phyloP scores from a whole-genome alignment of 2,888 invertebrate genomes.

The Euspilapteryx auroguttella region DNA sequence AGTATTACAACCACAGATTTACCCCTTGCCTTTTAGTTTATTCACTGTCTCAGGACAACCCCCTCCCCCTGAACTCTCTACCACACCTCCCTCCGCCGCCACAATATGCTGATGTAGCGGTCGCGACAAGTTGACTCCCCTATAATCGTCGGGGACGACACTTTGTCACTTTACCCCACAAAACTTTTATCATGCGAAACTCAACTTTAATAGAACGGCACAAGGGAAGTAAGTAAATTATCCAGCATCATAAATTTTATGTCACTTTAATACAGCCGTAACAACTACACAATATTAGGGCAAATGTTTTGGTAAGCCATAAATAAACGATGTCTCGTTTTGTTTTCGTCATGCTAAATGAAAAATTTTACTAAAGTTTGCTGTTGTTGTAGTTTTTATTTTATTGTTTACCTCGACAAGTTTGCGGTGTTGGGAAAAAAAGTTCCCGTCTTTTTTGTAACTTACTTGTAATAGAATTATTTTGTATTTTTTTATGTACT shows the following conservation, averaged over 20 bases:
- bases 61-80: conserved; percentile 8
- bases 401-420: too few species aligned
- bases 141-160: conserved; percentile 50
- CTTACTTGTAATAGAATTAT: too few species aligned
- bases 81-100: too few species aligned
- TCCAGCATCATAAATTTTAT: conserved; percentile 57
- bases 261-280: conserved; percentile 57
- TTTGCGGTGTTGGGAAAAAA: conserved; percentile 1
- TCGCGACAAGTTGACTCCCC: conserved; percentile 41
- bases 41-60: conserved; percentile 16
- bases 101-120: conserved; percentile 52
- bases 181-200: conserved; percentile 11
- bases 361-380: conserved; percentile 28
- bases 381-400: background rate
- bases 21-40: too few species aligned
- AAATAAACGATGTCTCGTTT: conserved; percentile 44
- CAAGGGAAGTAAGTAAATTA: conserved; percentile 13
- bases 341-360: conserved; percentile 31
- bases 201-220: conserved; percentile 11
- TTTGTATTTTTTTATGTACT: too few species aligned
- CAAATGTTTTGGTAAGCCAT: conserved; percentile 60
- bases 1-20: too few species aligned
- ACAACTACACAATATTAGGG: conserved; percentile 55
- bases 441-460: too few species aligned
- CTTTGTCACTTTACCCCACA: conserved; percentile 43